Conservation (phyloP, 2,888 invertebrate species). For the Tinea pellionella region DNA sequence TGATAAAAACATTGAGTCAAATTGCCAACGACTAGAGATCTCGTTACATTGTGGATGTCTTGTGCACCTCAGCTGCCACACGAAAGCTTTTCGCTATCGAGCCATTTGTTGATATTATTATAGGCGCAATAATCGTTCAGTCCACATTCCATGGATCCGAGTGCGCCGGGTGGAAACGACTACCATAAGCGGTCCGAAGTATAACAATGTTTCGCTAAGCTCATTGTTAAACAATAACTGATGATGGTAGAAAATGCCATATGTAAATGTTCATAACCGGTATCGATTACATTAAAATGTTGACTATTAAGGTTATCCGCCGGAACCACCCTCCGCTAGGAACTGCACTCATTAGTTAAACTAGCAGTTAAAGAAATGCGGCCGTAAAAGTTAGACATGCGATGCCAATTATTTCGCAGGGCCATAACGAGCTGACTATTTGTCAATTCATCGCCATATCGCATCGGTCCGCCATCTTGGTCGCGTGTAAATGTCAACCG, state of each 20-base stretch:
- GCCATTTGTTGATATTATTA: constrained; percentile 6
- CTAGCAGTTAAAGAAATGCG: constrained; percentile 9
- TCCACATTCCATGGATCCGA: neutral
- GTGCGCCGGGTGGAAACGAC: constrained; percentile 3
- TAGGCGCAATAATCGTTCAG: constrained; percentile 9
- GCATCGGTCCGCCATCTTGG: constrained; percentile 57
- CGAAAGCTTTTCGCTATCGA: constrained; percentile 3
- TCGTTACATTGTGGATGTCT: neutral
- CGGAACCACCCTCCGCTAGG: neutral
- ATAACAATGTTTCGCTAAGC: neutral
- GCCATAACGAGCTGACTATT: constrained; percentile 31
- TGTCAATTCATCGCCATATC: constrained; percentile 61
- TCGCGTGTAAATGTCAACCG: constrained; percentile 61
- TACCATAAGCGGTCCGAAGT: neutral
- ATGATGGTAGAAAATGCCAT: neutral
- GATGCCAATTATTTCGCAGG: constrained; percentile 17
- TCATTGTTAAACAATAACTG: constrained; percentile 2
- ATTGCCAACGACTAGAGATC: neutral
- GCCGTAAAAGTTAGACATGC: constrained; percentile 14
- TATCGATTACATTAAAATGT: constrained; percentile 3
- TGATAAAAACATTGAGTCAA: neutral
- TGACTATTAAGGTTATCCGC: neutral
- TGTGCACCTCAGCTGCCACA: neutral
- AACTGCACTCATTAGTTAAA: constrained; percentile 8
- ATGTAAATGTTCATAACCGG: constrained; percentile 5